phyloP scores from a whole-genome alignment of 2,888 invertebrate genomes.

The Panzeria rudis region DNA sequence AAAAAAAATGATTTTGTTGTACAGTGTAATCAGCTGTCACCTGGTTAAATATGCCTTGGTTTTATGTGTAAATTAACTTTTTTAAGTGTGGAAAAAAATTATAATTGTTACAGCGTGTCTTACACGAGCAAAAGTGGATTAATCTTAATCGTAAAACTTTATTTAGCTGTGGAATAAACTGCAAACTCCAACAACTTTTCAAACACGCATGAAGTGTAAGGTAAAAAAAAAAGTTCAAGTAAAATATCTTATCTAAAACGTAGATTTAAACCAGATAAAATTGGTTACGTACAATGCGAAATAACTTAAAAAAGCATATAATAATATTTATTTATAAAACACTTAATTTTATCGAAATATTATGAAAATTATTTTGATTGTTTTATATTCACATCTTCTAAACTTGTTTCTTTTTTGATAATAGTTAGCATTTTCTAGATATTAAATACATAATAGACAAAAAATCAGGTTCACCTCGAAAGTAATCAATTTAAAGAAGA shows the following conservation, averaged over 20 bases:
- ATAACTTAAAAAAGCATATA: constrained; percentile 17
- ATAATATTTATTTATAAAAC: constrained; percentile 21
- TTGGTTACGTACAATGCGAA: not conserved
- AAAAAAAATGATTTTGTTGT: too few relatives aligned
- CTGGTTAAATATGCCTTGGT: too few relatives aligned
- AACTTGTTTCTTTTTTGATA: constrained; percentile 53
- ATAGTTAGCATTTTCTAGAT: constrained; percentile 48
- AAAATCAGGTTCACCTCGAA: constrained; percentile 81
- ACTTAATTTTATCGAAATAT: constrained; percentile 40
- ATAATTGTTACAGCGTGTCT: too few relatives aligned
- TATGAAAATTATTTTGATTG: constrained; percentile 43
- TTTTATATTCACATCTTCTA: constrained; percentile 31
- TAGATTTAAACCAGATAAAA: not conserved
- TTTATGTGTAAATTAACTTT: too few relatives aligned
- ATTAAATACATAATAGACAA: constrained; percentile 42
- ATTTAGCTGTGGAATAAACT: not conserved
- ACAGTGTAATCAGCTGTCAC: too few relatives aligned
- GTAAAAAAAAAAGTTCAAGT: not conserved
- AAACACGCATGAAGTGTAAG: not conserved
- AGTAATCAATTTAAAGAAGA: constrained; percentile 76
- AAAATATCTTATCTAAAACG: too few relatives aligned
- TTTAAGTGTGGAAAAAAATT: too few relatives aligned
- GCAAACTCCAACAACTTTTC: not conserved
- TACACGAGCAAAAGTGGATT: too few relatives aligned
- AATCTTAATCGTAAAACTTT: too few relatives aligned